Percentiles rank a stretch among this genome's conserved stretches.
phyloP scores from a whole-genome alignment of 2,888 invertebrate species.

The Aromia moschata region DNA sequence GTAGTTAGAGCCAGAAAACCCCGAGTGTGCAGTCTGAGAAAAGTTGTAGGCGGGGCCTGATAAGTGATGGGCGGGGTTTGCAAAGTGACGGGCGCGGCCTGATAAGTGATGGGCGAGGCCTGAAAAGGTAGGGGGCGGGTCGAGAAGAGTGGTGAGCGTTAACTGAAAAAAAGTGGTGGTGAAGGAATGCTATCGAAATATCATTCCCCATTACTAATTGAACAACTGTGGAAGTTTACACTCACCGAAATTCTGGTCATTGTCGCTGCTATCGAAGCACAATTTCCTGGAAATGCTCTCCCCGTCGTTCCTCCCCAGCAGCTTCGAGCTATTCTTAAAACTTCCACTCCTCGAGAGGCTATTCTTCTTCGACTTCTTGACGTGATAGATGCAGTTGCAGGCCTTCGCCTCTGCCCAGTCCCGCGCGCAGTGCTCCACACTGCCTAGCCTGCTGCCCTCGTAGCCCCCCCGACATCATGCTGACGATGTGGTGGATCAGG shows the following conservation, averaged over 20 bases:
- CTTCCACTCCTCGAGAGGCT: conserved; percentile 65
- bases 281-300: conserved; percentile 58
- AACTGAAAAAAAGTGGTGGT: no score
- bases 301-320: conserved; percentile 48
- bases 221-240: no score
- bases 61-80: no score
- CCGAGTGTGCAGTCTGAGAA: no score
- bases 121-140: no score
- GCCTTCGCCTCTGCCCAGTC: conserved; percentile 67
- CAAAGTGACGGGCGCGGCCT: no score
- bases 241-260: conserved; percentile 35
- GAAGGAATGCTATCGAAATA: no score
- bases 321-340: conserved; percentile 54
- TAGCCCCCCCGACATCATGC: conserved; percentile 53
- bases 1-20: no score
- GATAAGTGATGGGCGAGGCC: no score
- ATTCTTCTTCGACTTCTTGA: conserved; percentile 65
- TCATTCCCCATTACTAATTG: no score
- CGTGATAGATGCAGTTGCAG: conserved; percentile 73
- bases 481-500: conserved; percentile 60
- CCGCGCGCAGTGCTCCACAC: conserved; percentile 67
- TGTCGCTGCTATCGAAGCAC: conserved; percentile 63
- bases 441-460: conserved; percentile 63
- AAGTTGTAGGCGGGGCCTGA: no score
- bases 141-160: no score